phyloP scores from a whole-genome alignment of 2,113 vertebrate genomes.

The sheep (Ovis aries) region ARS-UI_Ramb_v3.0 NC_056080.1:69827001-69827500 shows the following conservation, averaged over 20 bases:
- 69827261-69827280: too few species aligned
- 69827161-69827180: background rate
- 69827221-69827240: background rate
- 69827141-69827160: background rate
- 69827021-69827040: too few species aligned
- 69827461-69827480: background rate
- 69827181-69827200: background rate
- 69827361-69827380: background rate
- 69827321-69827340: background rate
- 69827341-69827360: background rate
- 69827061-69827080: too few species aligned
- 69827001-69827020: too few species aligned
- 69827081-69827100: too few species aligned
- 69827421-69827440: background rate
- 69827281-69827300: too few species aligned
- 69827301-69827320: background rate
- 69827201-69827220: background rate
- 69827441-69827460: background rate
- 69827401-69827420: background rate
- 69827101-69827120: too few species aligned
- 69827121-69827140: too few species aligned
- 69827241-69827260: background rate
- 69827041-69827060: too few species aligned
- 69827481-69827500: background rate
- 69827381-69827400: background rate